Evolutionary conservation across 2,888 invertebrate genomes (phyloP).

Genomic region (Pecten maximus): DNA sequence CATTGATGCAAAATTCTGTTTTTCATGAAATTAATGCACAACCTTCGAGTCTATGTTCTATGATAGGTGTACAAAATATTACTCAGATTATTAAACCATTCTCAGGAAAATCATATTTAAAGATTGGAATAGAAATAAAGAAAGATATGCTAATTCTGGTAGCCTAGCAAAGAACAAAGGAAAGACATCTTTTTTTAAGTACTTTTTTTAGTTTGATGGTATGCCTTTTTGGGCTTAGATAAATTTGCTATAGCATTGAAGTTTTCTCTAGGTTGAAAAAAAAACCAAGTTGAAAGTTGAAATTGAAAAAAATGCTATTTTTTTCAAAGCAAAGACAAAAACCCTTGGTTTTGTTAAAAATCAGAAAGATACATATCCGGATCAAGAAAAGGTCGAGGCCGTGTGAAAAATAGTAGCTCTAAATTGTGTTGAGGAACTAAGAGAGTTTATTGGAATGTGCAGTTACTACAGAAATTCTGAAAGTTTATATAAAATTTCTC

Average conservation of each 20-base stretch:
- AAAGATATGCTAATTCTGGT: not conserved
- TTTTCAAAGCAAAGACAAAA: no score
- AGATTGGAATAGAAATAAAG: not conserved
- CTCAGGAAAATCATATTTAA: not conserved
- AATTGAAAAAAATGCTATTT: no score
- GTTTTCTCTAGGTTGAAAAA: no score
- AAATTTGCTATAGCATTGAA: no score
- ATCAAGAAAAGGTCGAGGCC: slow-evolving; percentile 22
- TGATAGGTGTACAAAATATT: not conserved
- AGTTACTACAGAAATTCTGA: slow-evolving; percentile 35
- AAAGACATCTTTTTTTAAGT: no score
- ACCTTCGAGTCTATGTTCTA: not conserved
- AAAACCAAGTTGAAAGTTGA: no score
- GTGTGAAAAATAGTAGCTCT: not conserved
- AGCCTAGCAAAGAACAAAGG: slow-evolving; percentile 14
- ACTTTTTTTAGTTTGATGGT: no score
- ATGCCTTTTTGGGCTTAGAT: no score
- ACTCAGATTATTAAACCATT: not conserved
- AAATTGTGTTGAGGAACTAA: slow-evolving; percentile 5
- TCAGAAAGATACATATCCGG: not conserved
- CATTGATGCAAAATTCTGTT: slow-evolving; percentile 6
- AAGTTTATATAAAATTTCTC: no score
- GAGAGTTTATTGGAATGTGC: slow-evolving; percentile 37
- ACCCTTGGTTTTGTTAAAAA: slow-evolving; percentile 30
- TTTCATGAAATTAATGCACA: not conserved